Base-by-base conservation (phyloP, 2,797 vertebrate species). In the Gephyroberyx darwinii region DNA sequence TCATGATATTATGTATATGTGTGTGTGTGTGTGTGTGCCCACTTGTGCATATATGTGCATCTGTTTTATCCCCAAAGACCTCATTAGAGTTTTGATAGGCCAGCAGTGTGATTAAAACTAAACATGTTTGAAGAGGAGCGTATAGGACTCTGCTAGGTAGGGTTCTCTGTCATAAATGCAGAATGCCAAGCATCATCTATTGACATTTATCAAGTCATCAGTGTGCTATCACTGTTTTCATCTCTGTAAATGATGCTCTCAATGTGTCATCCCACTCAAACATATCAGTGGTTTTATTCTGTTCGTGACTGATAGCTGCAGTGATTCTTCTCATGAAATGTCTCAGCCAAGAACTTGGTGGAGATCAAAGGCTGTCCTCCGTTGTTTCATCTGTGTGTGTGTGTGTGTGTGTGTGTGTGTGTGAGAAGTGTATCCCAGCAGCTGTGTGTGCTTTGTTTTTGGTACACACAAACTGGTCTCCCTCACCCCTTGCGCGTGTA, bases 361-460 rank as follows among this genome's bases (percentile, higher is more conserved):
- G 56, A 74, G 84, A 91, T 91, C 88, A 90, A 91, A 91, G 87
- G 35, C 48, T 78, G 61, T 84, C 69, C 3, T 9, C 71, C 41
- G 62, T 26, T 59, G 74, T 77, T 82, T 87, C 2, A n/a, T 66
- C 16, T 57, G 5, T 47, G 3, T 57, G 72, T 74, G 69, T 65
- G 17, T 56, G 5, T 47, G 3, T 65, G 17, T 53, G 4, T 48
- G 4, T 57, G n/a, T 14, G 19, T 45, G 39, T 22, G 56, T 58
- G 72, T 75, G 73, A 74, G 69, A 71, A 55, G 75, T 69, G 56
- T 73, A 85, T 89, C 83, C 78, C 56, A 64, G 77, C 87, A 88
- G 87, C 87, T 89, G 86, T 74, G 69, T 59, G 69, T 54, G 50
- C 41, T 80, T 78, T 87, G 75, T 84, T 84, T 45, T 74, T 83